Evolutionary conservation across 1,140 invertebrate species (phyloP), one percentile per base, ranked within the genome.

Genomic region (Idris sp.): DNA sequence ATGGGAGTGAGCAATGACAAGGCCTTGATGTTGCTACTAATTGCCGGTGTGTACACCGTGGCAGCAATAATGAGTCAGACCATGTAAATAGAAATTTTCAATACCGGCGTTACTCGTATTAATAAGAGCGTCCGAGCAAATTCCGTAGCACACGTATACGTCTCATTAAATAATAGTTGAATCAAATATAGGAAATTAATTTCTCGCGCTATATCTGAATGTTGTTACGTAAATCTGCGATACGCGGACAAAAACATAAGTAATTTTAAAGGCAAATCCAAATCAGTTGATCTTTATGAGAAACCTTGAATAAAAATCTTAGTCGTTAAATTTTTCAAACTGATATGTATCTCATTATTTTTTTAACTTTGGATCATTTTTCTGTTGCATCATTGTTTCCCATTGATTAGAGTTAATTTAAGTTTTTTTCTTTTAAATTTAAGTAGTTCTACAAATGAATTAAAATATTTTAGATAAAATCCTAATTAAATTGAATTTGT

Each of bases 21-120:
- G 79, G 54, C 79, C 81, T 81, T 81, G 80, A 78, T 77, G 68
- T 56, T 68, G 36, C 54, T 43, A 73, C 65, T 79, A 84, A 79
- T 85, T 82, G 78, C 68, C 54, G 46, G 65, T 53, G 51, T 51
- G 41, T 40, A 31, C 49, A 61, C 41, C 38, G 56, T 67, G 48
- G 16, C 48, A 53, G 56, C 19, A 46, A 35, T 78, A 77, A 65
- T 83, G 79, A 79, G 44, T 83, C 82, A 83, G 76, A 56, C 74
- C 77, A 76, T 79, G 73, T 62, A 83, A 82, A 81, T 81, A 74
- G 53, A 56, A n/a, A 38, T 74, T 44, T 56, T 48, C 51, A 61
- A 28, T 43, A 38, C 28, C 16, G 16, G 43, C 16, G 28, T 54
- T 67, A 59, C 48, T 22, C 22, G 43, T 54, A 59, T 46, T 56